phyloP scores from a whole-genome alignment of 2,797 vertebrate genomes.

The Lagorchestes hirsutus region DNA sequence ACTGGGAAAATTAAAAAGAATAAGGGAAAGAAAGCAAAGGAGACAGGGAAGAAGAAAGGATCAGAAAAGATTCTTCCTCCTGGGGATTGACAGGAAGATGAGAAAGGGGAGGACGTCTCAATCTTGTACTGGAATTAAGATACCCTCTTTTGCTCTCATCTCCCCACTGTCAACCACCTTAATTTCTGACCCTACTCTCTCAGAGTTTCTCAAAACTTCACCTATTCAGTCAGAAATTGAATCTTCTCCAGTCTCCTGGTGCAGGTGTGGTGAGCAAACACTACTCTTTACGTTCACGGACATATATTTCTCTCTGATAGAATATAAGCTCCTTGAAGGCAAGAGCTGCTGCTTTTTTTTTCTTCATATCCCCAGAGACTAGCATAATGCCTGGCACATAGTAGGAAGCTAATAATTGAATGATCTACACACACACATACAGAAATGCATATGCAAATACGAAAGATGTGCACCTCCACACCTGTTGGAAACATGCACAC shows the following conservation, averaged over 20 bases:
- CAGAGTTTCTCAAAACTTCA: constrained; percentile 31
- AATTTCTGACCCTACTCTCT: not conserved
- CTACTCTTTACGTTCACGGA: not conserved
- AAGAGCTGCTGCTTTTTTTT: not conserved
- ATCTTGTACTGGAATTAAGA: not conserved
- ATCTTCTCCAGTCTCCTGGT: not conserved
- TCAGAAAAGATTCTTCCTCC: not conserved
- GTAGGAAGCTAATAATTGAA: not conserved
- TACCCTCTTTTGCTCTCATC: not conserved
- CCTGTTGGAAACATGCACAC: not conserved
- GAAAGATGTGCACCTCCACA: not conserved
- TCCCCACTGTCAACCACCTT: not conserved
- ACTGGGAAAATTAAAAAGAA: not conserved
- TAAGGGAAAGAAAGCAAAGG: not conserved
- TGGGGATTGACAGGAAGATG: constrained; percentile 15
- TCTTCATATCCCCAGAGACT: not conserved
- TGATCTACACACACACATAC: not conserved
- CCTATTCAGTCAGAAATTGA: not conserved
- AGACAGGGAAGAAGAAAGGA: not conserved
- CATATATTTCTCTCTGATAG: not conserved
- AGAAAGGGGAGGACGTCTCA: not conserved
- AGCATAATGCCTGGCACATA: not conserved
- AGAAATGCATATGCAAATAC: not conserved
- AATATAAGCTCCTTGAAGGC: not conserved
- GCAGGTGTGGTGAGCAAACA: not conserved